Evolutionary conservation across 2,113 vertebrate genomes (phyloP), one percentile per base, ranked within the genome.

Genomic region (Antigone vipio): DNA sequence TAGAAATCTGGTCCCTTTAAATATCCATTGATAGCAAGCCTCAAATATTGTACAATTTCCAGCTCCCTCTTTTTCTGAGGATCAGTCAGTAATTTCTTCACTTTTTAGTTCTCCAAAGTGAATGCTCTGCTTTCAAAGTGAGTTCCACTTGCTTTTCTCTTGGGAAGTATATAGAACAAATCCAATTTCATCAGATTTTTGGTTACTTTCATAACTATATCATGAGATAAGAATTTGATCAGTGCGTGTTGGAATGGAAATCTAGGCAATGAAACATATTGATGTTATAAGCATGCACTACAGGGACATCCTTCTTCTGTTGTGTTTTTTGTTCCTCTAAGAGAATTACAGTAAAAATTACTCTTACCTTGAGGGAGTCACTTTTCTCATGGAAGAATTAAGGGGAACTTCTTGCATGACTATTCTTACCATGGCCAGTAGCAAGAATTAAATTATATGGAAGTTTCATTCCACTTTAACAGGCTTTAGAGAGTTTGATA

Each of bases 201-300:
- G 78, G 67, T 95, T 94, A 88, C 83, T 82, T 96, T 92, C 60
- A 77, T 95, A 94, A 95, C 80, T 90, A 15, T 94, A 88, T 95
- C 67, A 71, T 88, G 81, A 95, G 81, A 68, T 87, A 94, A 90
- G 91, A 96, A 96, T 96, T 97, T 85, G 84, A 56, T 96, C 68
- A 90, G 27, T 24, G n/a, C 5, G 1, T 53, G 52, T 80, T 86
- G 73, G 52, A 89, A 93, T 96, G 88, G 89, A 92, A 97, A 68
- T 91, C 72, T 72, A 53, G 68, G 77, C 78, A 95, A 21, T 94
- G 88, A 95, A 92, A 55, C 74, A 5, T 77, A 64, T 16, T 97
- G 85, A 89, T 96, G 44, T 96, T 94, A 95, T 88, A 93, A 97
- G 82, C 7, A 11, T 59, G 49, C 42, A 38, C 82, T 78, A 56